Evolutionary conservation across 1,140 invertebrate species (phyloP).

Genomic region (Macrocentrus cingulum): DNA sequence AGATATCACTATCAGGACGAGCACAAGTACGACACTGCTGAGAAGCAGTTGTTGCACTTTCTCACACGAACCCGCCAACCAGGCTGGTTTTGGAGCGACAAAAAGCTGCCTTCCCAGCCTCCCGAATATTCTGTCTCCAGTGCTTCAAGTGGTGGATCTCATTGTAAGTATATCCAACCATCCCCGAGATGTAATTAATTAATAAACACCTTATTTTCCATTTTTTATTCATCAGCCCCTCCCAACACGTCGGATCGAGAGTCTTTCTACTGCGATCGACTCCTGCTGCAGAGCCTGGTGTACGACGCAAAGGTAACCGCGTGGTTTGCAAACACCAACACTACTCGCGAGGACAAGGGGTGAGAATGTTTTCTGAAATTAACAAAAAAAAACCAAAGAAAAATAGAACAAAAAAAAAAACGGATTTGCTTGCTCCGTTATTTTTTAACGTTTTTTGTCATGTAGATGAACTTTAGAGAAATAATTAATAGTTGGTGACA

Average conservation of each 20-base stretch:
- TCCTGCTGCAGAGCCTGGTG: slow-evolving; percentile 78
- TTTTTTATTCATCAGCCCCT: slow-evolving; percentile 47
- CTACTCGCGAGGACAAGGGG: slow-evolving; percentile 71
- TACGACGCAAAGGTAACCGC: slow-evolving; percentile 85
- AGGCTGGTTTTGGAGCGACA: slow-evolving; percentile 75
- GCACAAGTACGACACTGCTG: slow-evolving; percentile 60
- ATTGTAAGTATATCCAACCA: slow-evolving; percentile 25
- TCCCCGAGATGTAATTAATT: neutral
- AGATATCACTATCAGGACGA: slow-evolving; percentile 61
- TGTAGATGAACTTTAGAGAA: slow-evolving; percentile 9
- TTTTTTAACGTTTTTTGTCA: neutral
- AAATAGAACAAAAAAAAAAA: neutral
- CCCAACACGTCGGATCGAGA: slow-evolving; percentile 63
- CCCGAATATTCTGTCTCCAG: slow-evolving; percentile 58
- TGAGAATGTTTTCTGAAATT: slow-evolving; percentile 49
- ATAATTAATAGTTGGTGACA: neutral
- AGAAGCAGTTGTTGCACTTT: slow-evolving; percentile 75
- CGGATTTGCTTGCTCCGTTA: neutral
- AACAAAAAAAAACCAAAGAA: neutral
- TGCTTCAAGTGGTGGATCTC: slow-evolving; percentile 41
- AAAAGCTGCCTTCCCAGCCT: slow-evolving; percentile 56
- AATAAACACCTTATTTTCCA: neutral
- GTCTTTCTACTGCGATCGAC: slow-evolving; percentile 75
- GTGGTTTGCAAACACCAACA: slow-evolving; percentile 76
- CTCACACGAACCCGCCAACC: slow-evolving; percentile 71